A percentile compares a stretch with the other conserved stretches of the same genome.
Conservation (phyloP, 1,140 invertebrate species). For the Lasaia peninsularis region DNA sequence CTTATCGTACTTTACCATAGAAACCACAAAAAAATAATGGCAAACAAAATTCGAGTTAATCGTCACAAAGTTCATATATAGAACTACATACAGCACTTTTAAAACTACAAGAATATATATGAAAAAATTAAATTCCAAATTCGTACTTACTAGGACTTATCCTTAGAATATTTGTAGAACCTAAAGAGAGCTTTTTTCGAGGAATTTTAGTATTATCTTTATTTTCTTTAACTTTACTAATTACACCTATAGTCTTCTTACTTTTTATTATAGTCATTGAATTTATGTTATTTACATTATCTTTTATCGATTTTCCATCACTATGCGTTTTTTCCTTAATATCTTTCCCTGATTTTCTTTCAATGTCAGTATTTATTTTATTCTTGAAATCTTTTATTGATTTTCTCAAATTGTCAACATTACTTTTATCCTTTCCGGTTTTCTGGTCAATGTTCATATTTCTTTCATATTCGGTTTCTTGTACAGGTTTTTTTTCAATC, state of each 20-base stretch:
- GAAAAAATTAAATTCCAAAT: background rate
- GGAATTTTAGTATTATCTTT: slow-evolving; percentile 35
- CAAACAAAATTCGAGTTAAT: too few relatives aligned
- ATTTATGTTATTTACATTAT: slow-evolving; percentile 14
- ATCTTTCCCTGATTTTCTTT: slow-evolving; percentile 16
- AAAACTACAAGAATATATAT: too few relatives aligned
- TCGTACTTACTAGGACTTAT: slow-evolving; percentile 47
- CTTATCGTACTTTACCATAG: too few relatives aligned
- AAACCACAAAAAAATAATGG: too few relatives aligned
- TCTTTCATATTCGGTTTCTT: background rate
- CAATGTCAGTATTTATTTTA: slow-evolving; percentile 11
- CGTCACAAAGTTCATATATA: too few relatives aligned
- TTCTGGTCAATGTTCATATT: background rate
- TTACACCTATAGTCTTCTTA: slow-evolving; percentile 2
- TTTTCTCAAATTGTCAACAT: background rate
- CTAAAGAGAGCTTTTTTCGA: slow-evolving; percentile 24
- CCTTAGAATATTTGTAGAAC: slow-evolving; percentile 22
- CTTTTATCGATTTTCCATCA: background rate
- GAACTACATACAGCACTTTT: too few relatives aligned
- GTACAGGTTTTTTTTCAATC: background rate
- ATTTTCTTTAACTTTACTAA: slow-evolving; percentile 15
- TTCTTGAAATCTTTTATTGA: background rate
- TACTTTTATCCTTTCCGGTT: background rate
- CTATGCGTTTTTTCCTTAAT: slow-evolving; percentile 9
- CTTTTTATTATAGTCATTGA: slow-evolving; percentile 18